These are phyloP conservation scores for Jaculus jaculus DNA, from an alignment of 2,113 vertebrate species.

Conservation along the genomic window DNA sequence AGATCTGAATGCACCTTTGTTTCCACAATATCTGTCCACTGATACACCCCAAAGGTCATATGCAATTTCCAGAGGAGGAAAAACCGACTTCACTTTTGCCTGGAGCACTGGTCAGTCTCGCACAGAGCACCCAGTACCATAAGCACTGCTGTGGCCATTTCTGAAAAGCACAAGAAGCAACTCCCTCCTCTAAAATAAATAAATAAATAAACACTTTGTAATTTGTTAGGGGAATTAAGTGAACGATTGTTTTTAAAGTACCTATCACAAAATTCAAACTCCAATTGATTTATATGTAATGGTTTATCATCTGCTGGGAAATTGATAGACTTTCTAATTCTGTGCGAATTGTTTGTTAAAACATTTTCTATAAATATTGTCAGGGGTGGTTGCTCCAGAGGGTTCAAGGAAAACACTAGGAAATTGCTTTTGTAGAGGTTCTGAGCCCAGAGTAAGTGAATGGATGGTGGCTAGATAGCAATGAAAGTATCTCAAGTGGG, in stretches of 20 bases:
- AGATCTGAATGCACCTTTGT: not conserved
- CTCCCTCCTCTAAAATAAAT: not conserved
- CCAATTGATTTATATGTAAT: not conserved
- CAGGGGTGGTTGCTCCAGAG: not conserved
- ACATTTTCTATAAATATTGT: not conserved
- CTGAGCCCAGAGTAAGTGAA: not conserved
- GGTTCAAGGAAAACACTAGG: not conserved
- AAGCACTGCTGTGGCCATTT: not conserved
- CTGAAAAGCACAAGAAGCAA: not conserved
- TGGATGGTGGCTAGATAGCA: not conserved
- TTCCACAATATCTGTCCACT: not conserved
- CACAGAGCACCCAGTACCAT: not conserved
- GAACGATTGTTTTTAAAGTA: not conserved
- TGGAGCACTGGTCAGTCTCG: not conserved
- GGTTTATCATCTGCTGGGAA: not conserved
- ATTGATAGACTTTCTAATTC: not conserved
- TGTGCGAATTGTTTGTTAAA: conserved; percentile 39
- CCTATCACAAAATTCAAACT: not conserved
- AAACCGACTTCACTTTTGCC: not conserved
- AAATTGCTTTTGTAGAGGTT: not conserved
- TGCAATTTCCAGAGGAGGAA: not conserved
- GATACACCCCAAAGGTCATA: not conserved
- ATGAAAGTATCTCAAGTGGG: not conserved
- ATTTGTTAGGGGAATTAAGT: not conserved
- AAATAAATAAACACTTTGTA: not conserved